Base-by-base conservation (phyloP, 2,113 vertebrate genomes). In the Austrofundulus limnaeus region DNA sequence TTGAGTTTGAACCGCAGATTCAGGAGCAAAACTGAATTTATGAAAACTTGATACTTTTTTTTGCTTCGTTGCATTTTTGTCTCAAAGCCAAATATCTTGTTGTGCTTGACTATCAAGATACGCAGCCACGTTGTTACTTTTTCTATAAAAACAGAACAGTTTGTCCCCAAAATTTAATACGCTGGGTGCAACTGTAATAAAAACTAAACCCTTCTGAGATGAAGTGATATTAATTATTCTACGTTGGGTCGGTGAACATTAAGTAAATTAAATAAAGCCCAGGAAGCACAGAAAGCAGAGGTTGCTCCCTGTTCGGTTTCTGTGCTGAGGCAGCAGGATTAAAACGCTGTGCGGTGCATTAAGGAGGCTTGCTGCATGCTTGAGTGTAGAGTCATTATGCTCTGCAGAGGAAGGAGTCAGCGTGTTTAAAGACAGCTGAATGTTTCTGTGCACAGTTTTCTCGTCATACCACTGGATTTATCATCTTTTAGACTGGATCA, bases 341-440 rank as follows among this genome's bases (percentile, higher is more conserved):
- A 78, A 84, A 87, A 60, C 20, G 81, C 81, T 86, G 77, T 1
- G 55, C 78, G 75, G 55, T 78, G 86, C 86, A 81, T 16, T 81
- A 73, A 75, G 53, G 69, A 77, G 53, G 58, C 70, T 2, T 25
- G 39, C 78, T 74, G 77, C 65, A 62, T 43, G 61, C 73, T 61
- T 12, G 1, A 64, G 53, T 68, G 75, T 16, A 20, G 64, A 39
- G 61, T 76, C 73, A 45, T 76, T 81, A 74, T 17, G 38, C 61
- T 79, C 81, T 77, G 80, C 83, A 69, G 75, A 70, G 71, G 63
- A 82, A 57, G 38, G 56, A n/a, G 31, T 75, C 54, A n/a, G n/a
- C 13, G 43, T 54, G 5, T 23, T 73, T 62, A 61, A 68, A 60
- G 67, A 58, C 34, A 0, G 62, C 62, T 62, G 60, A 38, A 65